Conservation (phyloP, 2,888 invertebrate species). For the Andricus quercusramuli region DNA sequence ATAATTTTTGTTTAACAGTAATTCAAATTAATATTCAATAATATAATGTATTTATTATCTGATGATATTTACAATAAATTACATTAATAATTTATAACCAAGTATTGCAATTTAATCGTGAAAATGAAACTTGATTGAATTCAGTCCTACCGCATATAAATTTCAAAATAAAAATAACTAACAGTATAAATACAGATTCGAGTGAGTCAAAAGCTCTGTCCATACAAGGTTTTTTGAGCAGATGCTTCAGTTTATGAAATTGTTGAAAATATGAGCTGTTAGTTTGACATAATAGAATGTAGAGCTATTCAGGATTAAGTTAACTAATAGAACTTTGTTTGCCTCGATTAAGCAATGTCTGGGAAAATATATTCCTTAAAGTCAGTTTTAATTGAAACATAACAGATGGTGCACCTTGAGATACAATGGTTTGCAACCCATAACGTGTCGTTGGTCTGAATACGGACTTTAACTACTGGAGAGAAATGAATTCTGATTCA, state of each 20-base stretch:
- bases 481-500: conserved; percentile 7
- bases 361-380: background rate
- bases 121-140: too few relatives aligned
- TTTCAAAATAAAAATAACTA: too few relatives aligned
- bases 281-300: background rate
- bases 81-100: too few relatives aligned
- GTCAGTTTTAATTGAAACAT: background rate
- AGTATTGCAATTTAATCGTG: too few relatives aligned
- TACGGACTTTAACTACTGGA: conserved; percentile 4
- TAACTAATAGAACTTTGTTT: background rate
- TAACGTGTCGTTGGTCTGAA: conserved; percentile 5
- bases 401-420: conserved; percentile 11
- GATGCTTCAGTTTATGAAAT: background rate
- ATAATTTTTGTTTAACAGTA: too few relatives aligned
- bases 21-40: too few relatives aligned
- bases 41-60: too few relatives aligned
- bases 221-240: too few relatives aligned
- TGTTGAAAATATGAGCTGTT: background rate
- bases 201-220: too few relatives aligned
- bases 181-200: too few relatives aligned
- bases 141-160: too few relatives aligned
- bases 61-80: too few relatives aligned
- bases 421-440: conserved; percentile 13
- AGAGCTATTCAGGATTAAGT: background rate
- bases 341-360: background rate